phyloP scores from a whole-genome alignment of 2,113 vertebrate species.

The Crotalus tigris region DNA sequence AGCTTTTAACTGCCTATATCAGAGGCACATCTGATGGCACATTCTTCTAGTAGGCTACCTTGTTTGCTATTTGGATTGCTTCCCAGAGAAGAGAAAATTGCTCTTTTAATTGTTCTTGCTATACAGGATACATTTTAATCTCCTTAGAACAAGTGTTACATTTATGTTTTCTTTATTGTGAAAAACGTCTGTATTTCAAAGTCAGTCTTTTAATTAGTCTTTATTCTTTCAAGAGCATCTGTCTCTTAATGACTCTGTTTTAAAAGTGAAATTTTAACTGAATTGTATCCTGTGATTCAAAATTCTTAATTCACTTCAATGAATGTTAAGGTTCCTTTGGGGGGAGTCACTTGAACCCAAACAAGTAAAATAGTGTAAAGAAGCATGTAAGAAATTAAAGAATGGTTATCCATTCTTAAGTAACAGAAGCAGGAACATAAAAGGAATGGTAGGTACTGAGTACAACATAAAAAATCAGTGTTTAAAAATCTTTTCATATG shows the following conservation, averaged over 20 bases:
- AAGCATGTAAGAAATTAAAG: conserved; percentile 31
- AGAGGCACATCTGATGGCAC: neutral
- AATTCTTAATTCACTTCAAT: neutral
- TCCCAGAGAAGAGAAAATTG: neutral
- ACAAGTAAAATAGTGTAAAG: conserved; percentile 20
- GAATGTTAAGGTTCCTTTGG: neutral
- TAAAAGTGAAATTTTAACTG: neutral
- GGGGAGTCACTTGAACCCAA: conserved; percentile 29
- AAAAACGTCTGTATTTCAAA: neutral
- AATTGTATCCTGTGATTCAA: neutral
- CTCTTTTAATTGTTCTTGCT: neutral
- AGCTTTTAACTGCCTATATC: neutral
- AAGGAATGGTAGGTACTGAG: neutral
- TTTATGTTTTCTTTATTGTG: neutral
- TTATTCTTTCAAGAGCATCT: neutral
- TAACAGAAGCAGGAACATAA: neutral
- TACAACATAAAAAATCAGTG: conserved; percentile 30
- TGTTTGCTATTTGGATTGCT: neutral
- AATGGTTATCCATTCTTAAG: conserved; percentile 4
- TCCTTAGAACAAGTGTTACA: neutral
- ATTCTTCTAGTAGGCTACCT: neutral
- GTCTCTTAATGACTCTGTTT: neutral
- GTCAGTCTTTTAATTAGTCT: neutral
- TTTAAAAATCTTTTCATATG: conserved; percentile 24
- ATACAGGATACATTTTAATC: neutral